Percentiles rank a stretch among this genome's conserved stretches.
phyloP scores from a whole-genome alignment of 1,140 invertebrate species.

The Caenorhabditis brenneri region DNA sequence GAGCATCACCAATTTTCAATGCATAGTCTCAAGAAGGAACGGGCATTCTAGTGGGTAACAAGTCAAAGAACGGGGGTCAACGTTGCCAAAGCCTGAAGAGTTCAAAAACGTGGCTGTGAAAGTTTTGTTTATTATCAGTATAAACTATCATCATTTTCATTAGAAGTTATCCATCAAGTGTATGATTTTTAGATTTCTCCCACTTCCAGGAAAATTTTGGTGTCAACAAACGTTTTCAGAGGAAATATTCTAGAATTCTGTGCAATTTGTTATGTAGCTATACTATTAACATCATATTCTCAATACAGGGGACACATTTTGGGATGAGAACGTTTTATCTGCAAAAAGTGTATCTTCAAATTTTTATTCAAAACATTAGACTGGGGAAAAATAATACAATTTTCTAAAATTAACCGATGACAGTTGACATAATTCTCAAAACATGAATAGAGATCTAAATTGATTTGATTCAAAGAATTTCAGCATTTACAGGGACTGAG shows the following conservation, averaged over 20 bases:
- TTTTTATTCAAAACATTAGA: neutral
- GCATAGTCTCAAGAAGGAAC: constrained; percentile 24
- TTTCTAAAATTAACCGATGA: neutral
- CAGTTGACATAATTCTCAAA: neutral
- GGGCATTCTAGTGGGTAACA: neutral
- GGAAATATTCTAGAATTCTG: neutral
- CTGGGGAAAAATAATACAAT: neutral
- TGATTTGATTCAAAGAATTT: neutral
- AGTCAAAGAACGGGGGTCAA: neutral
- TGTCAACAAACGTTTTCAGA: neutral
- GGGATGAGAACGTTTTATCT: too few relatives aligned
- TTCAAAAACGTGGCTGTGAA: too few relatives aligned
- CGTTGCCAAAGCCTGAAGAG: too few relatives aligned
- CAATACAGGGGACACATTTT: too few relatives aligned
- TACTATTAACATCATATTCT: too few relatives aligned
- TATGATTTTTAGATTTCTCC: too few relatives aligned
- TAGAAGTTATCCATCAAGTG: too few relatives aligned
- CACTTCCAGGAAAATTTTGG: neutral
- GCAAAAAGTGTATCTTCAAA: neutral
- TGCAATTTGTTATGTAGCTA: neutral
- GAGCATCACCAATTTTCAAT: constrained; percentile 6
- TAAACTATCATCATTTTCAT: too few relatives aligned
- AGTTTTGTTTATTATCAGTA: too few relatives aligned
- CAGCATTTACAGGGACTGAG: neutral
- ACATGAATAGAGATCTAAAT: neutral